Conservation (phyloP, 2,888 invertebrate genomes). For the Buathra laborator region DNA sequence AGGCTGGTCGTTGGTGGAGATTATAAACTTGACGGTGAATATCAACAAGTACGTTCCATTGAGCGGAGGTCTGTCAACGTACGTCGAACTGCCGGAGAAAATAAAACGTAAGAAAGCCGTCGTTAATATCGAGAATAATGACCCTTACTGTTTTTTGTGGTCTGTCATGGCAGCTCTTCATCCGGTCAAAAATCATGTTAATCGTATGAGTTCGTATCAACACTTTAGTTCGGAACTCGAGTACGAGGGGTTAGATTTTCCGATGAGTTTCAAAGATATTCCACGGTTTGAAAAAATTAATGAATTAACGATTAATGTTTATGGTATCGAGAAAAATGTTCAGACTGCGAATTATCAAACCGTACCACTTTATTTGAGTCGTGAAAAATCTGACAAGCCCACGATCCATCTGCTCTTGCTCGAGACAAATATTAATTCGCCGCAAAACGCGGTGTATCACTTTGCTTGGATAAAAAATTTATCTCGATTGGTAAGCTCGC, state of each 20-base stretch:
- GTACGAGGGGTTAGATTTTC: slow-evolving; percentile 2
- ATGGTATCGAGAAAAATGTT: slow-evolving; percentile 48
- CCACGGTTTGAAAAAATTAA: slow-evolving; percentile 70
- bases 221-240: neutral
- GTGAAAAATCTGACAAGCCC: slow-evolving; percentile 11
- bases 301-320: slow-evolving; percentile 71
- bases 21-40: slow-evolving; percentile 65
- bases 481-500: slow-evolving; percentile 52
- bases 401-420: slow-evolving; percentile 33
- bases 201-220: slow-evolving; percentile 13
- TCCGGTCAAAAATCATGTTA: slow-evolving; percentile 48
- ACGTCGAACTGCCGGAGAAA: slow-evolving; percentile 59
- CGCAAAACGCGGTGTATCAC: slow-evolving; percentile 29
- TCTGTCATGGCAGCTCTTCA: slow-evolving; percentile 64
- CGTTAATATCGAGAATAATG: slow-evolving; percentile 72
- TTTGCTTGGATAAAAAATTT: slow-evolving; percentile 64
- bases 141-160: slow-evolving; percentile 71
- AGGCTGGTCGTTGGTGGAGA: slow-evolving; percentile 66
- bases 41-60: slow-evolving; percentile 67
- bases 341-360: neutral
- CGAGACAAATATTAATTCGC: neutral
- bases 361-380: slow-evolving; percentile 25
- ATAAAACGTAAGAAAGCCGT: slow-evolving; percentile 69
- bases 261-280: slow-evolving; percentile 41
- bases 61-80: slow-evolving; percentile 65